A percentile compares a stretch with the other conserved stretches of the same genome.
Evolutionary conservation across 2,888 invertebrate genomes (phyloP).

Genomic region (Ctena decussata): DNA sequence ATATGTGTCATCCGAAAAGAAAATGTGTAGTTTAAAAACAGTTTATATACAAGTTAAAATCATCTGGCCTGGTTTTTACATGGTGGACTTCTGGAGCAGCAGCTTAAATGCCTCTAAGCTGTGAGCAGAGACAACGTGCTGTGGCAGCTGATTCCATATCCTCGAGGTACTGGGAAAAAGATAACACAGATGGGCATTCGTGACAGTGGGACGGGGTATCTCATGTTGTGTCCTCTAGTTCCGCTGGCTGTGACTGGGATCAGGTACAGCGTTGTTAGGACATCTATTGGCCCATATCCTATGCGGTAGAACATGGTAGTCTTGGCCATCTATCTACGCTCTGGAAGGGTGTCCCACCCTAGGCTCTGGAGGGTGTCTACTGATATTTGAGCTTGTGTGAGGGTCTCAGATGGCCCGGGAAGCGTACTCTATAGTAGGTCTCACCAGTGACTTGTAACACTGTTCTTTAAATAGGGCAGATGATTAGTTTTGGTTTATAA

Average conservation of each 20-base stretch:
- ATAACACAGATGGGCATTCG: too few relatives aligned
- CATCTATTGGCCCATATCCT: neutral
- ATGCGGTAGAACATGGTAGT: neutral
- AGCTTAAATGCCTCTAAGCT: neutral
- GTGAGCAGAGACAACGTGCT: neutral
- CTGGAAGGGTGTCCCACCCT: neutral
- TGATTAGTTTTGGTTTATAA: too few relatives aligned
- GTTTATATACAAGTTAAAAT: too few relatives aligned
- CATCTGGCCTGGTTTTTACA: neutral
- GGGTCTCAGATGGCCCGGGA: too few relatives aligned
- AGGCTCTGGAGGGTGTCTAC: too few relatives aligned
- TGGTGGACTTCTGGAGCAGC: neutral
- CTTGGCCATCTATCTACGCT: neutral
- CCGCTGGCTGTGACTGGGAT: neutral
- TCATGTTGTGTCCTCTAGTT: neutral
- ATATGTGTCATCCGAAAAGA: neutral
- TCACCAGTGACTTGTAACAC: too few relatives aligned
- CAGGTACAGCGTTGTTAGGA: neutral
- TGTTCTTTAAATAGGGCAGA: too few relatives aligned
- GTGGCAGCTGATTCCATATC: neutral
- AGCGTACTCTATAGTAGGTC: too few relatives aligned
- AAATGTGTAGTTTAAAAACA: neutral
- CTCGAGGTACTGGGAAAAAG: neutral
- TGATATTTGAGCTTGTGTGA: too few relatives aligned
- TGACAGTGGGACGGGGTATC: neutral